Base-by-base conservation (phyloP, 2,797 vertebrate species). In the Hippopotamyrus pictus region DNA sequence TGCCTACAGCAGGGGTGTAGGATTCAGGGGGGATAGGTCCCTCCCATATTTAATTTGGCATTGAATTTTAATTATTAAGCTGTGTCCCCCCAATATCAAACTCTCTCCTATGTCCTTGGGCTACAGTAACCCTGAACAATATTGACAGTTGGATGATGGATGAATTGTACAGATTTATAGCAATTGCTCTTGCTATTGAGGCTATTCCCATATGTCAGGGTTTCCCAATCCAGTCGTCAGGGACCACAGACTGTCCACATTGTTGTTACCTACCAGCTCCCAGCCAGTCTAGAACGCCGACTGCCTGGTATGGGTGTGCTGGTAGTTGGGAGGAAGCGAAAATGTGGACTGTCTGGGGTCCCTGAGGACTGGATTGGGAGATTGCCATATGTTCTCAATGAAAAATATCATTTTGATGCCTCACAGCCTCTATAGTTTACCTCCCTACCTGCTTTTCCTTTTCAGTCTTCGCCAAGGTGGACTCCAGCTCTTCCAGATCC, bases 381-480 rank as follows among this genome's bases (percentile, higher is more conserved):
- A 76, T 37, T 76, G 14, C 33, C 69, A 76, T 73, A 73, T 41
- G 69, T 76, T 76, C 14, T 76, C 14, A 41, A 73, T 33, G 25
- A 69, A 69, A 69, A 41, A 76, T 17, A 41, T 76, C 5, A 76
- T 76, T 41, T 19, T 41, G 14, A 76, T 17, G 33, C 33, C 33
- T 41, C 33, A 19, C 14, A 37, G 33, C 14, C 76, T 82, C 41
- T 82, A 46, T 82, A 82, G 41, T 82, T 44, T 46, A 76, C 12
- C 62, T 69, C 62, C 12, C 88, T 89, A 95, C 94, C 92, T 96
- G 96, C 90, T 96, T 97, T 93, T 96, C 94, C 90, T 96, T 96
- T 91, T 97, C 91, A 0, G 76, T 95, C 95, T 95, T 96, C 88
- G 93, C 93, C 92, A 96, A 89, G 0, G 91, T 95, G 29, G 93